phyloP scores from a whole-genome alignment of 2,113 vertebrate genomes.

The Onychostruthus taczanowskii region DNA sequence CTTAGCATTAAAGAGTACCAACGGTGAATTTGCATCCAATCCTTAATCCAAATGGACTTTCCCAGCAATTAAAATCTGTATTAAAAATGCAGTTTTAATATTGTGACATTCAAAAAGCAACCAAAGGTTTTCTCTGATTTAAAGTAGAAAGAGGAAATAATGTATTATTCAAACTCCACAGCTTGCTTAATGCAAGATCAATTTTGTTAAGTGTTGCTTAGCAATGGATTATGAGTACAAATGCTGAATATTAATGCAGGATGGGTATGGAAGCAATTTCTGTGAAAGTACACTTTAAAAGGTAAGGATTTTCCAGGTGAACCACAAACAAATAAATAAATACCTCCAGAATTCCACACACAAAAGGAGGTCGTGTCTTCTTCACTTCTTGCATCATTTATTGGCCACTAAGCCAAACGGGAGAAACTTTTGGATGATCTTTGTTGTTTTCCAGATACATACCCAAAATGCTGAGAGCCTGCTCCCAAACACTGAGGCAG shows the following conservation, averaged over 20 bases:
- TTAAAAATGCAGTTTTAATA: constrained; percentile 34
- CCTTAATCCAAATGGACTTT: constrained; percentile 35
- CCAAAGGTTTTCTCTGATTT: constrained; percentile 32
- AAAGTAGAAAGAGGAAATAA: constrained; percentile 53
- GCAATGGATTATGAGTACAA: constrained; percentile 61
- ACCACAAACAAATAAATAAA: not conserved
- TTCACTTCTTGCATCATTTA: not conserved
- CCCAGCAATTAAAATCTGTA: constrained; percentile 16
- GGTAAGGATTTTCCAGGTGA: not conserved
- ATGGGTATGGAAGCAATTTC: not conserved
- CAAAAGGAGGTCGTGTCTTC: not conserved
- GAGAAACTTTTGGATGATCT: not conserved
- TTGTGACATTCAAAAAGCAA: constrained; percentile 28
- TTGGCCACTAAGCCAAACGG: not conserved
- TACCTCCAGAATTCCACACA: not conserved
- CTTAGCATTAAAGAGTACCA: not conserved
- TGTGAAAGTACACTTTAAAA: not conserved
- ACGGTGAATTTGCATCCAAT: not conserved
- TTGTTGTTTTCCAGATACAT: not conserved
- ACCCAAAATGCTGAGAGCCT: not conserved
- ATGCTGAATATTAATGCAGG: constrained; percentile 52
- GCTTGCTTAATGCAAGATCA: constrained; percentile 64
- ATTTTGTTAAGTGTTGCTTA: constrained; percentile 72
- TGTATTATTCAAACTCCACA: constrained; percentile 64
- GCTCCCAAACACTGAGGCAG: not conserved